Base-by-base conservation (phyloP, 1,140 invertebrate genomes). In the Philopotamus ludificatus region DNA sequence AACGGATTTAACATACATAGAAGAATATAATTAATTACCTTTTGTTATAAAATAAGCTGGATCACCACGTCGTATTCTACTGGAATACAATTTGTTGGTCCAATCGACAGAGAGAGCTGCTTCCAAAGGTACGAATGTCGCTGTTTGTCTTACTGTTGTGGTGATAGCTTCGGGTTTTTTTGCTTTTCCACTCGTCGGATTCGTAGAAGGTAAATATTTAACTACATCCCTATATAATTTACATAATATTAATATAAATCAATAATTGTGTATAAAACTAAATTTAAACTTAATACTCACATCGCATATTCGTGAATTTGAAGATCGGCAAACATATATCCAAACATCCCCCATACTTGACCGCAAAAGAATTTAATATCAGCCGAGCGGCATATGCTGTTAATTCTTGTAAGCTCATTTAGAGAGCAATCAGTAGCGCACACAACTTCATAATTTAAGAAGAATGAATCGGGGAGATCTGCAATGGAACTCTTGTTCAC, bases 321-420 rank as follows among this genome's bases (percentile, higher is more conserved):
- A 12, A 98, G 83, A 82, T 99, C 95, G 26, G 89, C 84, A 79
- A 97, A 97, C 71, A 89, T 88, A 78, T 89, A 98, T 1, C 96
- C 95, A 82, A 93, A 92, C 75, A 88, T 90, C 50, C 97, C 97
- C 88, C 90, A 97, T 15, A 97, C 91, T 81, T 95, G 93, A 0
- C 92, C 92, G 72, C 88, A 88, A 72, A 94, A 92, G 72, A 98
- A 95, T 72, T 92, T 90, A 1, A 95, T 86, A 18, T 87, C 87
- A 34, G 87, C 81, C 18, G 89, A 83, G 16, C 89, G 85, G 73
- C 95, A 97, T 49, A 89, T 85, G 9, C 84, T 81, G 77, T 97
- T 90, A 1, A 98, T 84, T 68, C 86, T 84, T 22, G 89, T 78
- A 15, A 95, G 78, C 71, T 90, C 84, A 22, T 86, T 80, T 25